phyloP scores from a whole-genome alignment of 1,140 invertebrate species.

The Helicoverpa armigera region DNA sequence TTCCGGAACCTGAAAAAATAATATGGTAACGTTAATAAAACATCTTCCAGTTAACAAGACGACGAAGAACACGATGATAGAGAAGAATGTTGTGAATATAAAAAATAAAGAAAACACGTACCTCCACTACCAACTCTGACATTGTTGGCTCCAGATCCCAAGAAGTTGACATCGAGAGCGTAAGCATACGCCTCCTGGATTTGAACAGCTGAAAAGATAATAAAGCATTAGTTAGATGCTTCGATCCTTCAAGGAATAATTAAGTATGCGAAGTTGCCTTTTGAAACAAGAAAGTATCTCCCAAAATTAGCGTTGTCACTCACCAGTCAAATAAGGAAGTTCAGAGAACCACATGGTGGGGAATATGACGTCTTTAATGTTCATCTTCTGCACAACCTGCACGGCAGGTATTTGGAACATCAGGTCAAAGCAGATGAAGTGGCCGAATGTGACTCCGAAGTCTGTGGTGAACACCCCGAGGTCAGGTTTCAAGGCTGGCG shows the following conservation, averaged over 20 bases:
- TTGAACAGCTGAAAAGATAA: slow-evolving; percentile 84
- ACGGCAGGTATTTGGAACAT: slow-evolving; percentile 81
- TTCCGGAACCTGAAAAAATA: slow-evolving; percentile 88
- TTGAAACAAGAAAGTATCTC: not conserved
- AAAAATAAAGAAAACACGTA: too few species aligned
- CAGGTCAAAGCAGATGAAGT: slow-evolving; percentile 81
- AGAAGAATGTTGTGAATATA: too few species aligned
- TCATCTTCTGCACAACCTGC: slow-evolving; percentile 81
- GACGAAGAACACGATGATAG: too few species aligned
- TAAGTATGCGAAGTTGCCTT: not conserved
- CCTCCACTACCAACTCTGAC: slow-evolving; percentile 86
- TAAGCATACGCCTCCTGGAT: slow-evolving; percentile 88
- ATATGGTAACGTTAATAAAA: too few species aligned
- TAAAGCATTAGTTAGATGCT: not conserved
- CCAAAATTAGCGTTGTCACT: slow-evolving; percentile 31
- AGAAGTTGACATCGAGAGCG: slow-evolving; percentile 87
- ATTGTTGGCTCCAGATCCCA: slow-evolving; percentile 87
- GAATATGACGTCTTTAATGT: slow-evolving; percentile 90
- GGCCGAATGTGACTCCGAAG: slow-evolving; percentile 93
- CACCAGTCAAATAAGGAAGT: slow-evolving; percentile 90
- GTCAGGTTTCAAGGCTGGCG: slow-evolving; percentile 75
- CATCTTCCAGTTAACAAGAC: too few species aligned
- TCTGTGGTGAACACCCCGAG: slow-evolving; percentile 90
- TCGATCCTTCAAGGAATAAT: too few species aligned
- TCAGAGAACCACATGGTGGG: slow-evolving; percentile 93